Base-by-base conservation (phyloP, 2,113 vertebrate genomes). In the Lycocorax pyrrhopterus region DNA sequence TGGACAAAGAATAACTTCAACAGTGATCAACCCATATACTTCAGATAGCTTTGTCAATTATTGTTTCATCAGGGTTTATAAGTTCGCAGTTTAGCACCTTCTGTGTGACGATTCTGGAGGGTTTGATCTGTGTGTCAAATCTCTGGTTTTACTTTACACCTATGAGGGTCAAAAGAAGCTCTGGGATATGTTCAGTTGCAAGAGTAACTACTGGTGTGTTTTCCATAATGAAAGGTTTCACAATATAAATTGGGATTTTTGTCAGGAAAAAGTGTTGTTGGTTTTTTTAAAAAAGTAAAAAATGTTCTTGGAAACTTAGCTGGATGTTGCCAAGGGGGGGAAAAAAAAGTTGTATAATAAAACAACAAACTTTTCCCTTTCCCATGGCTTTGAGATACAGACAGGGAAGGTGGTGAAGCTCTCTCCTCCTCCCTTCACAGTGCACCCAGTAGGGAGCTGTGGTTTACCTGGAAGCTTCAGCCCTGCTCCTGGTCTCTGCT, bases 381-480 rank as follows among this genome's bases (percentile, higher is more conserved):
- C 69, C 12, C 58, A 56, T 3, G 58, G 16, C 13, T 81, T 29
- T 71, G 43, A 59, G 35, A 35, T 30, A 9, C 1, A 6, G 43
- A 39, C 12, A 46, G 29, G 44, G 33, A 46, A 43, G 17, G 52
- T 19, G n/a, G n/a, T 25, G 30, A 85, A 71, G 30, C 5, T 47
- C 10, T 21, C 10, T 47, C 16, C 43, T 29, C 18, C 74, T 59
- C 4, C 30, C n/a, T 10, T 63, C 41, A 2, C 20, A 17, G 3
- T 1, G 10, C 17, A 20, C 46, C 21, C 39, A 53, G 17, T 52
- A 81, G 43, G 0, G 1, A 82, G 71, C 13, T 52, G 15, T 3
- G 0, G 0, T 30, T 43, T 37, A 19, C 0, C 0, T 27, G 39
- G 52, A 63, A 72, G 35, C 39, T 72, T 63, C 71, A 75, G 58